phyloP scores from a whole-genome alignment of 2,113 vertebrate species.

The Eptesicus fuscus region DNA sequence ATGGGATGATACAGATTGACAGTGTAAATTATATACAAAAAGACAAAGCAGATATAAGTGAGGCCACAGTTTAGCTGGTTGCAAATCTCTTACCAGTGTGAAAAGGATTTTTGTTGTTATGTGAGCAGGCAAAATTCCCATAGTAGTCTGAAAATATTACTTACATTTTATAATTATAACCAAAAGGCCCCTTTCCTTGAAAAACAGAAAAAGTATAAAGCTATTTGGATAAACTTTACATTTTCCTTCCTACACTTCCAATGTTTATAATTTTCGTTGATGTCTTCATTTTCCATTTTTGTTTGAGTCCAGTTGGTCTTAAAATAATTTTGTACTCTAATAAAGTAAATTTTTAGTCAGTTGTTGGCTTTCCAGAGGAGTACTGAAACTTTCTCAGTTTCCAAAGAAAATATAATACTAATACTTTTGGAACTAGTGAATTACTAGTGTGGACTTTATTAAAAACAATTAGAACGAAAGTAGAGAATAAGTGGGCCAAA shows the following conservation, averaged over 20 bases:
- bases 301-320: neutral
- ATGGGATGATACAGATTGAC: neutral
- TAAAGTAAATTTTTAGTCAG: constrained; percentile 19
- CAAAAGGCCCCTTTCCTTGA: neutral
- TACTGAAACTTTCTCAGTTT: neutral
- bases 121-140: neutral
- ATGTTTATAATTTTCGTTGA: constrained; percentile 35
- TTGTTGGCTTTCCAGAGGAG: neutral
- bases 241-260: constrained; percentile 9
- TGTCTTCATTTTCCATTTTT: constrained; percentile 39
- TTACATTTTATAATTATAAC: neutral
- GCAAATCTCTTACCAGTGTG: neutral
- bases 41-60: neutral
- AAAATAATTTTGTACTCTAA: constrained; percentile 23
- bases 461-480: neutral
- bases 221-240: constrained; percentile 27
- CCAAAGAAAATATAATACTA: constrained; percentile 24
- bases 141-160: neutral
- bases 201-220: neutral
- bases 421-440: neutral
- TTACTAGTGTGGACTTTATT: constrained; percentile 9
- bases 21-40: neutral
- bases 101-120: neutral
- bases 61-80: neutral
- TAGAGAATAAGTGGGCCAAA: neutral